Evolutionary conservation across 1,140 invertebrate genomes (phyloP), one percentile per base, ranked within the genome.

Genomic region (Drepana arcuata): DNA sequence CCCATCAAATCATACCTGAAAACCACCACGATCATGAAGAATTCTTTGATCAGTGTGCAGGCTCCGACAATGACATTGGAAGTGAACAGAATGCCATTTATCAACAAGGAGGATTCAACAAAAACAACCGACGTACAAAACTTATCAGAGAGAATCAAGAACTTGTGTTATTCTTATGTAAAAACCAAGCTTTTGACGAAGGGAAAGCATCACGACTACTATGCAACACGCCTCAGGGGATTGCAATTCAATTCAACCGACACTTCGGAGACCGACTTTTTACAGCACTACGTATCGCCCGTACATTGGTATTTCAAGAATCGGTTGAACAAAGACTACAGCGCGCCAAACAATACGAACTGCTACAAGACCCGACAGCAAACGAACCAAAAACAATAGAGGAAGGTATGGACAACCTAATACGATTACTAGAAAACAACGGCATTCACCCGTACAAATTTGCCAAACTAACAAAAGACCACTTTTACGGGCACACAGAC

Each of bases 171-270:
- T 24, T 40, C 14, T 10, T 47, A 43, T 55, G 47, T 50, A 13
- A 41, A 39, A 55, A 50, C 51, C 31, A 49, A 44, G 51, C 42
- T 55, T 45, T 55, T 46, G 26, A 46, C 36, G 51, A 49, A 31
- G 39, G 35, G 25, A 36, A 49, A 40, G 42, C 51, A 34, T 33
- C 40, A 37, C 31, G 41, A 12, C 12, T 49, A 16, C 27, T 53
- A 40, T 55, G 51, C 34, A 7, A 27, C 34, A 46, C 51, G 33
- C 41, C 51, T 54, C 9, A 44, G 28, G 46, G 41, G 45, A 54
- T 54, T 49, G 34, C 34, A 26, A 14, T 46, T 10, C 39, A 54
- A 31, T 43, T 43, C 34, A 40, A n/a, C 38, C 35, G 26, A 33
- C 24, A 34, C 25, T 52, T 47, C 41, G 40, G 24, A 15, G 35